Conservation (phyloP, 2,797 vertebrate species). For the Epinephelus coioides region DNA sequence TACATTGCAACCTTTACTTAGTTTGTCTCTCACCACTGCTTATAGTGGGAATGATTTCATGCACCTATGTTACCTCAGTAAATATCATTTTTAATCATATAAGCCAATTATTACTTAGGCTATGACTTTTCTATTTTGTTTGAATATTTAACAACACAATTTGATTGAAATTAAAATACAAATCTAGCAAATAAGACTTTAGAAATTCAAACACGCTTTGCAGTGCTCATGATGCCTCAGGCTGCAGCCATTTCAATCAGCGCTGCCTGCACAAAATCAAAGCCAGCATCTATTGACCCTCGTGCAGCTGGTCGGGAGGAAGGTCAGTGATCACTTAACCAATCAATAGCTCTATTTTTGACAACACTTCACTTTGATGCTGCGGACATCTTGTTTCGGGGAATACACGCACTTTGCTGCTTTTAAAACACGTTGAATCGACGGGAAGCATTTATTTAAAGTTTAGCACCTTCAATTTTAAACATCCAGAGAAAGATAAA, state of each 20-base stretch:
- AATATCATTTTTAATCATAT: background rate
- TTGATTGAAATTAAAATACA: background rate
- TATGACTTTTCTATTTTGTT: too few relatives aligned
- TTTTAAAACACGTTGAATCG: background rate
- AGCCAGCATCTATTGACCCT: constrained; percentile 6
- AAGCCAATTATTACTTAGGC: background rate
- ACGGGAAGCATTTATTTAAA: rapidly evolving
- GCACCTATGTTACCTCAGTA: background rate
- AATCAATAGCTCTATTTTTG: constrained; percentile 55
- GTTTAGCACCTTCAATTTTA: rapidly evolving
- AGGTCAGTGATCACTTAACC: constrained; percentile 36
- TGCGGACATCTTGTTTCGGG: background rate
- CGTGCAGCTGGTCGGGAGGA: background rate
- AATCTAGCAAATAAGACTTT: too few relatives aligned
- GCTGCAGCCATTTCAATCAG: background rate
- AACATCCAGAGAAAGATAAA: background rate
- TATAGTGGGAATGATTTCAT: too few relatives aligned
- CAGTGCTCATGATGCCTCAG: background rate
- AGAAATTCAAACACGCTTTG: background rate
- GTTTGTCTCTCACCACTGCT: background rate
- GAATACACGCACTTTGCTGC: background rate
- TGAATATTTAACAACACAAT: background rate
- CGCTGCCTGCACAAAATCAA: constrained; percentile 11
- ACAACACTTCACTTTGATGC: background rate
- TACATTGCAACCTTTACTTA: too few relatives aligned